A percentile compares a stretch with the other conserved stretches of the same genome.
Conservation (phyloP, 2,797 vertebrate species). For the Myripristis jacobus region DNA sequence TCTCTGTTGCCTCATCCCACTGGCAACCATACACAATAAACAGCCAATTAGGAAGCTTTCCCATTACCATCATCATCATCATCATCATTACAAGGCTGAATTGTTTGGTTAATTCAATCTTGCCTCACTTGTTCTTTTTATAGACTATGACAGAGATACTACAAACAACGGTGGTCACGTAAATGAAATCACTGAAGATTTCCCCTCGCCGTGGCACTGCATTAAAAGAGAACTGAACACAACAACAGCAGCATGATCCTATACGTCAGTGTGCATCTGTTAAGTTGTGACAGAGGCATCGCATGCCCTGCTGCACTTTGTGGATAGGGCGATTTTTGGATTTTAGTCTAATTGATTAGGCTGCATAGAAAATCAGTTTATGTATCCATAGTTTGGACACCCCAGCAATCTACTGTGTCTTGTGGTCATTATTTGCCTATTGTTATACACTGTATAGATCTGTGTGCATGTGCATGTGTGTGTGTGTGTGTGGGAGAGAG, state of each 20-base stretch:
- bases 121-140: constrained; percentile 74
- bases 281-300: not conserved
- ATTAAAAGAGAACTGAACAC: not conserved
- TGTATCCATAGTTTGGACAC: not conserved
- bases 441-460: not conserved
- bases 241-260: too few relatives aligned
- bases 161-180: constrained; percentile 17
- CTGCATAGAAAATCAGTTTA: not conserved
- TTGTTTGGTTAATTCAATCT: constrained; percentile 74
- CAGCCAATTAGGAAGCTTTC: constrained; percentile 59
- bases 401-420: not conserved
- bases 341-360: not conserved
- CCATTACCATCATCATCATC: constrained; percentile 61
- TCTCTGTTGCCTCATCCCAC: constrained; percentile 32
- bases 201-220: constrained; percentile 15
- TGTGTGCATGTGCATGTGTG: not conserved
- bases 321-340: not conserved
- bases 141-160: constrained; percentile 65
- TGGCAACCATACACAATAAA: constrained; percentile 23
- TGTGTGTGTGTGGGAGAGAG: not conserved
- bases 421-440: not conserved
- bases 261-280: not conserved
- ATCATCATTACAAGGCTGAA: constrained; percentile 67
- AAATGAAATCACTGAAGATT: constrained; percentile 52
- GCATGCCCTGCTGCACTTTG: not conserved